These are phyloP conservation scores for Cordilura impudica DNA, from an alignment of 2,888 invertebrate genomes.

Conservation along the genomic window DNA sequence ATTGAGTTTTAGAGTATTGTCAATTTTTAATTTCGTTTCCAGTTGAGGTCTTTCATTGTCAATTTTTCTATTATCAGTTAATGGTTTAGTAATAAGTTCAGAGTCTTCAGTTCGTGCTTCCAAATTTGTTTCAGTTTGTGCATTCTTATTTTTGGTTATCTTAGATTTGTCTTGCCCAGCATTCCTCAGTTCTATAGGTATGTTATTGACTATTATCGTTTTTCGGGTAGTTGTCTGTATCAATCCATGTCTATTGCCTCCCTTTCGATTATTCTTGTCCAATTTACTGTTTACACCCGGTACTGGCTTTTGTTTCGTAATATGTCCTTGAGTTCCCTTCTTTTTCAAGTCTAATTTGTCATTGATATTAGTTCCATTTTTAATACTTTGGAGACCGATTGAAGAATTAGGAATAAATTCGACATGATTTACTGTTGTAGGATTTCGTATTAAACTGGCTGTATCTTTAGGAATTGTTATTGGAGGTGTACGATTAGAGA, in stretches of 20 bases:
- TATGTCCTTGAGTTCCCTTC: slow-evolving; percentile 76
- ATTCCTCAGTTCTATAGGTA: slow-evolving; percentile 73
- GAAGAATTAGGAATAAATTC: slow-evolving; percentile 69
- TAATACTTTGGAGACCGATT: slow-evolving; percentile 69
- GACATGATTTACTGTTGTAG: slow-evolving; percentile 62
- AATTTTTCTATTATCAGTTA: neutral
- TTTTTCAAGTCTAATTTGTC: slow-evolving; percentile 81
- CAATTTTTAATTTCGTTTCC: neutral
- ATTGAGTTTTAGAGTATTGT: no score
- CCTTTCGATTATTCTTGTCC: slow-evolving; percentile 67
- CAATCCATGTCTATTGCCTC: slow-evolving; percentile 63
- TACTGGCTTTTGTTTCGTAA: slow-evolving; percentile 67
- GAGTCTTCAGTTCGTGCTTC: neutral
- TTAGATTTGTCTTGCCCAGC: slow-evolving; percentile 47
- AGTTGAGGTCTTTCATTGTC: neutral
- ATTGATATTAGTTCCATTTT: slow-evolving; percentile 77
- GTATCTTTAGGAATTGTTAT: neutral
- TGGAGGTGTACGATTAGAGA: slow-evolving; percentile 67
- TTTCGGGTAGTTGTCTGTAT: slow-evolving; percentile 67
- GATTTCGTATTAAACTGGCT: slow-evolving; percentile 42
- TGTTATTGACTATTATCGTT: slow-evolving; percentile 74
- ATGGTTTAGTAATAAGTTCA: neutral
- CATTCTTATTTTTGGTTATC: neutral
- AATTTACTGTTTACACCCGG: slow-evolving; percentile 72
- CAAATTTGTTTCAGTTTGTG: neutral